A percentile compares a stretch with the other conserved stretches of the same genome.
phyloP scores from a whole-genome alignment of 2,888 invertebrate genomes.

The Phalera bucephala region DNA sequence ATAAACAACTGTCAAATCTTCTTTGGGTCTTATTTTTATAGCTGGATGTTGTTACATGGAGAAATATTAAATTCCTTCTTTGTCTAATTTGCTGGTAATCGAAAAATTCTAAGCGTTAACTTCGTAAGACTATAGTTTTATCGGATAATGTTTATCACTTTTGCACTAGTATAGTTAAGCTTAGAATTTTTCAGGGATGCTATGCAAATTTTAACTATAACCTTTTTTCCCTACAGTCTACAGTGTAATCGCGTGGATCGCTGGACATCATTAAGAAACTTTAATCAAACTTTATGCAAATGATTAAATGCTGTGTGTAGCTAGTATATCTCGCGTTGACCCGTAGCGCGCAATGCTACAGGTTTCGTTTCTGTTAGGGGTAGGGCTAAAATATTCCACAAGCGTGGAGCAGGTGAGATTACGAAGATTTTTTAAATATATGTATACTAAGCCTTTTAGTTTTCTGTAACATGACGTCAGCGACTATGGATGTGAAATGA shows the following conservation, averaged over 20 bases:
- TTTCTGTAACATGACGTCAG: conserved; percentile 45
- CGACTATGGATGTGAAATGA: conserved; percentile 33
- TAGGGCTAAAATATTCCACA: conserved; percentile 77
- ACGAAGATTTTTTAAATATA: conserved; percentile 76
- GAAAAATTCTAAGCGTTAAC: conserved; percentile 72
- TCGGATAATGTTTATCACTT: background rate
- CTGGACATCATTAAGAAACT: conserved; percentile 75
- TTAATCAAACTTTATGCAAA: conserved; percentile 69
- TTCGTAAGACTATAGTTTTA: conserved; percentile 2
- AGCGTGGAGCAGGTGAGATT: conserved; percentile 80
- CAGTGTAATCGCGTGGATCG: conserved; percentile 76
- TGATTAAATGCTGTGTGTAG: conserved; percentile 76
- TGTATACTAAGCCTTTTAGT: conserved; percentile 66
- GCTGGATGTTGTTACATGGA: background rate
- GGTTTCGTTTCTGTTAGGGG: conserved; percentile 80
- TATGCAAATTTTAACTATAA: conserved; percentile 75
- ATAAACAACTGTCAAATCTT: no score
- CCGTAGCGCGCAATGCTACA: conserved; percentile 84
- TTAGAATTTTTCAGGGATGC: conserved; percentile 70
- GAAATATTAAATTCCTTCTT: conserved; percentile 22
- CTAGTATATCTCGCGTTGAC: conserved; percentile 80
- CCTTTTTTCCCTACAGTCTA: conserved; percentile 83
- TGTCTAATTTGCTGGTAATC: conserved; percentile 64
- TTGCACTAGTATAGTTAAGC: conserved; percentile 41
- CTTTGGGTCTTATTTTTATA: no score